A percentile compares a stretch with the other conserved stretches of the same genome.
phyloP scores from a whole-genome alignment of 2,113 vertebrate species.

The Setophaga kirtlandii region DNA sequence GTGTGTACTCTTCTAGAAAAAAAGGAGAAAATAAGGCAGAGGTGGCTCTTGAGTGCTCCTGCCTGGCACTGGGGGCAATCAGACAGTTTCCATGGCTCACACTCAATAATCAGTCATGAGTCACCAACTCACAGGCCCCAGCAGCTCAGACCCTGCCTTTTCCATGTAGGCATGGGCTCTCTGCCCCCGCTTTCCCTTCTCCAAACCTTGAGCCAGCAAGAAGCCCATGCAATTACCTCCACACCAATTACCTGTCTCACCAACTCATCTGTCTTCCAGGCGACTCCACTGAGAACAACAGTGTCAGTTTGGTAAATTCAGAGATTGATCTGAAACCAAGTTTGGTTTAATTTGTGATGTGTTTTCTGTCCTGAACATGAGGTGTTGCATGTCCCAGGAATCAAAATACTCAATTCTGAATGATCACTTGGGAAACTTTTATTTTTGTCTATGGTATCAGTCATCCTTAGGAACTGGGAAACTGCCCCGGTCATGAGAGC shows the following conservation, averaged over 20 bases:
- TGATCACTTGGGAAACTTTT: neutral
- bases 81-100: conserved; percentile 12
- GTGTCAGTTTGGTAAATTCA: neutral
- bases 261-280: neutral
- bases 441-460: neutral
- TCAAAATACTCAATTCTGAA: neutral
- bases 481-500: neutral
- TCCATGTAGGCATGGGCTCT: neutral
- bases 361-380: neutral
- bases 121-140: neutral
- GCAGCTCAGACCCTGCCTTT: conserved; percentile 28
- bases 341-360: neutral
- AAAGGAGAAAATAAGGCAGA: neutral
- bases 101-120: neutral
- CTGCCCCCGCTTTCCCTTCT: neutral
- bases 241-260: neutral
- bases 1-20: neutral
- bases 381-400: neutral
- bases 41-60: neutral
- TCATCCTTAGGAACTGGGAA: neutral
- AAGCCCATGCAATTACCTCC: neutral
- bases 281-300: neutral
- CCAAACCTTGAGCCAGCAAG: neutral
- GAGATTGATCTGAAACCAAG: neutral
- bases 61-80: neutral